These are phyloP conservation scores for Myotis vivesi DNA, from an alignment of 2,797 vertebrate species.

Conservation along the genomic window DNA sequence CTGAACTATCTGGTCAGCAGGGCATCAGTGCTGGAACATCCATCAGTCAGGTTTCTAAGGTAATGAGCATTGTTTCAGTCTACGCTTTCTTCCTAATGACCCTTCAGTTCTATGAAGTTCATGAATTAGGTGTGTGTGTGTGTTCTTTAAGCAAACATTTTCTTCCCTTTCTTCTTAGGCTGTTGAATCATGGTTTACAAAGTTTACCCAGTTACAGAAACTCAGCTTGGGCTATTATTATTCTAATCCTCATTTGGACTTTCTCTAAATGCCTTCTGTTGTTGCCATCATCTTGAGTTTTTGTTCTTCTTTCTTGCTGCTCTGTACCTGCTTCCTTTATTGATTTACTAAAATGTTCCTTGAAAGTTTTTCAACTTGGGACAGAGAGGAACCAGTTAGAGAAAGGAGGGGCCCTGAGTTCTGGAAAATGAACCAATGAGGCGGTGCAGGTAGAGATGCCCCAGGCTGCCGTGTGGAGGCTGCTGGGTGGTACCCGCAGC, in stretches of 20 bases:
- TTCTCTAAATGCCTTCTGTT: background rate
- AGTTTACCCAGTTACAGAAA: background rate
- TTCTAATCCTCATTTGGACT: background rate
- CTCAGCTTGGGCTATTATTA: background rate
- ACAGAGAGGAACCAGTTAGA: background rate
- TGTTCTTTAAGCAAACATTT: background rate
- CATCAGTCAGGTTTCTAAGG: background rate
- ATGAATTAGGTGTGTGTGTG: background rate
- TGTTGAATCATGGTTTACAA: background rate
- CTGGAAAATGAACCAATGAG: background rate
- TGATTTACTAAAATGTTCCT: background rate
- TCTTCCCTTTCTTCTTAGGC: background rate
- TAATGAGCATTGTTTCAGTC: background rate
- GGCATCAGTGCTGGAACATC: rapidly evolving
- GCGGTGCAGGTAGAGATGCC: background rate
- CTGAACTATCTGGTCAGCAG: background rate
- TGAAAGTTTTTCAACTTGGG: background rate
- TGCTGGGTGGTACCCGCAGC: background rate
- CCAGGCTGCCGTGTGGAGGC: background rate
- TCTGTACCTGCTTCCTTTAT: background rate
- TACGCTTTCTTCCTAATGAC: background rate
- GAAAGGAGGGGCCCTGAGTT: background rate
- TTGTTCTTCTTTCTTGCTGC: background rate
- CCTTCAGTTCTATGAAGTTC: background rate
- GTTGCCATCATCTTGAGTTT: background rate